Evolutionary conservation across 1,140 invertebrate species (phyloP).

Genomic region (Pseudomyrmex concolor): DNA sequence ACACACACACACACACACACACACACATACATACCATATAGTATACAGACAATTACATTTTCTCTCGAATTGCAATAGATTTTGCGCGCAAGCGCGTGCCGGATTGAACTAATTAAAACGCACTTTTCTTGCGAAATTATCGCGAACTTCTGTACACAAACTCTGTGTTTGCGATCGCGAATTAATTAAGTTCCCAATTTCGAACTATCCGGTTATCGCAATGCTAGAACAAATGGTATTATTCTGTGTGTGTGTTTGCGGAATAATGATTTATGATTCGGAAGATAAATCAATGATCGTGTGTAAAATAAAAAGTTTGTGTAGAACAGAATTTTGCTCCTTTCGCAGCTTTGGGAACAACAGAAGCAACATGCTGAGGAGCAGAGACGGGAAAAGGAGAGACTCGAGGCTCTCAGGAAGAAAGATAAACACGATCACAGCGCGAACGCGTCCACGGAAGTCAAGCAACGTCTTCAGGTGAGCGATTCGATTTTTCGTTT

Average conservation of each 20-base stretch:
- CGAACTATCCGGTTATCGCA: neutral
- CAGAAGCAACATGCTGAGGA: constrained; percentile 89
- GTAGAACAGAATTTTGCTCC: constrained; percentile 7
- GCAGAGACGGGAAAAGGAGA: constrained; percentile 90
- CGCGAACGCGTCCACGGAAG: constrained; percentile 97
- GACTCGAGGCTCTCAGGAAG: constrained; percentile 93
- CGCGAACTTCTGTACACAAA: neutral
- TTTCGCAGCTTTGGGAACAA: constrained; percentile 91
- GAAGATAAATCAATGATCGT: neutral
- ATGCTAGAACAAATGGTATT: too few relatives aligned
- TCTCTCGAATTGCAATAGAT: neutral
- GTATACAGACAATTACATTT: neutral
- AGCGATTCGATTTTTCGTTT: constrained; percentile 45
- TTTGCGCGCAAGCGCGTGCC: neutral
- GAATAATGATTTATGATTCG: neutral
- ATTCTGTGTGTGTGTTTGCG: neutral
- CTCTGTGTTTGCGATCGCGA: neutral
- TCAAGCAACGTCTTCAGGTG: constrained; percentile 97
- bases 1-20: too few relatives aligned
- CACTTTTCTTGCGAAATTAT: neutral
- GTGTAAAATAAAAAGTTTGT: neutral
- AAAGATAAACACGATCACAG: constrained; percentile 97
- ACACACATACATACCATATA: too few relatives aligned
- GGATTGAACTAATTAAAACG: constrained; percentile 40
- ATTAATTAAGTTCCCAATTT: neutral